Conservation (phyloP, 2,113 vertebrate species). For the Callipepla squamata region DNA sequence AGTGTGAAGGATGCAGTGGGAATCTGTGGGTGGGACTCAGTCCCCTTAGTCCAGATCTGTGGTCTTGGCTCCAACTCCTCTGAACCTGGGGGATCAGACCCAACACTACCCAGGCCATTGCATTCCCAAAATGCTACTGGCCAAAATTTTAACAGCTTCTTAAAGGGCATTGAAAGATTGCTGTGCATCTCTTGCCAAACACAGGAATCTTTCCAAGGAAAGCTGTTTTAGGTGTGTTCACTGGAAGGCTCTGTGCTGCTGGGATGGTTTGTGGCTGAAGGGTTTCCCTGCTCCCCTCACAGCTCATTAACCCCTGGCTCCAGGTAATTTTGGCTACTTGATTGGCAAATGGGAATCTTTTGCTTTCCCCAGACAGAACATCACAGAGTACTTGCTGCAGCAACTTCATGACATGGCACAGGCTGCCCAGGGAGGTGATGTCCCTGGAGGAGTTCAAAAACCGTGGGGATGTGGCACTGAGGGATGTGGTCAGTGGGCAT, state of each 20-base stretch:
- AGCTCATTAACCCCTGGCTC: not conserved
- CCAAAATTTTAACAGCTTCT: not conserved
- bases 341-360: not conserved
- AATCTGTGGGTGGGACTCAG: not conserved
- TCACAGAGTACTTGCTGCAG: not conserved
- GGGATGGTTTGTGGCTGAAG: not conserved
- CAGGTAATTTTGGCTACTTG: not conserved
- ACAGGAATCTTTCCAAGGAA: not conserved
- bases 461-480: no score
- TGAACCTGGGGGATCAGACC: not conserved
- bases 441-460: no score
- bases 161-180: not conserved
- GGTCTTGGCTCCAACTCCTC: not conserved
- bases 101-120: not conserved
- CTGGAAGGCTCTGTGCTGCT: not conserved
- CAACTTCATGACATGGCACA: not conserved
- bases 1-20: not conserved
- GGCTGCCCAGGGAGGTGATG: no score
- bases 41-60: not conserved
- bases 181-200: not conserved
- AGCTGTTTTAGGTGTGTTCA: not conserved
- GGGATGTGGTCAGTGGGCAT: no score
- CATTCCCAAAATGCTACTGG: not conserved
- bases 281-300: not conserved
- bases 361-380: not conserved